A percentile compares a stretch with the other conserved stretches of the same genome.
phyloP scores from a whole-genome alignment of 2,113 vertebrate species.

The Menura novaehollandiae region DNA sequence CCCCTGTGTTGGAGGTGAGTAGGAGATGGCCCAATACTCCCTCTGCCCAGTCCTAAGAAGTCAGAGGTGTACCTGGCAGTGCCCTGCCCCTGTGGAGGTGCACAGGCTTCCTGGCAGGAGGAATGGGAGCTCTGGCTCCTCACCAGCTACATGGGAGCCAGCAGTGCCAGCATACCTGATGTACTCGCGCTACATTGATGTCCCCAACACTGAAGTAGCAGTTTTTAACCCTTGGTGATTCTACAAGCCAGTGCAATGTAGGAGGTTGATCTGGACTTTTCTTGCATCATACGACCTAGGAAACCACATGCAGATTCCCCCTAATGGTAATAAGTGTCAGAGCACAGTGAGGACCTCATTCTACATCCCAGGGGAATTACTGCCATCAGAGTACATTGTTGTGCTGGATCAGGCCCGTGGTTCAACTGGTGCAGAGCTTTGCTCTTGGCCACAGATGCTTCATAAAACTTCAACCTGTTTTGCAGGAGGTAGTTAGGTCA shows the following conservation, averaged over 20 bases:
- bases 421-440: neutral
- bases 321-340: neutral
- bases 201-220: neutral
- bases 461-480: neutral
- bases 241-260: neutral
- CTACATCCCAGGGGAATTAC: neutral
- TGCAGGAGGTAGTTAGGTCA: neutral
- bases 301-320: neutral
- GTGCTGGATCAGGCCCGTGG: neutral
- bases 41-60: neutral
- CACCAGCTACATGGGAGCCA: neutral
- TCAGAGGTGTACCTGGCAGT: neutral
- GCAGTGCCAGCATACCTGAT: neutral
- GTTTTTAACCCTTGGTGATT: neutral
- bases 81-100: neutral
- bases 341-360: rapidly evolving
- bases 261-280: neutral
- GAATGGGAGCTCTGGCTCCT: neutral
- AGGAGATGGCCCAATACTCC: neutral
- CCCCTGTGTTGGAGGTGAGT: neutral
- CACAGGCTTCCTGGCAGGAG: neutral
- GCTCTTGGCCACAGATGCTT: neutral
- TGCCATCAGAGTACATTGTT: rapidly evolving
- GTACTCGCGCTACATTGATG: rapidly evolving
- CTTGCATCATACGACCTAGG: neutral